Base-by-base conservation (phyloP, 2,888 invertebrate species). In the Drosophila macrospina region DNA sequence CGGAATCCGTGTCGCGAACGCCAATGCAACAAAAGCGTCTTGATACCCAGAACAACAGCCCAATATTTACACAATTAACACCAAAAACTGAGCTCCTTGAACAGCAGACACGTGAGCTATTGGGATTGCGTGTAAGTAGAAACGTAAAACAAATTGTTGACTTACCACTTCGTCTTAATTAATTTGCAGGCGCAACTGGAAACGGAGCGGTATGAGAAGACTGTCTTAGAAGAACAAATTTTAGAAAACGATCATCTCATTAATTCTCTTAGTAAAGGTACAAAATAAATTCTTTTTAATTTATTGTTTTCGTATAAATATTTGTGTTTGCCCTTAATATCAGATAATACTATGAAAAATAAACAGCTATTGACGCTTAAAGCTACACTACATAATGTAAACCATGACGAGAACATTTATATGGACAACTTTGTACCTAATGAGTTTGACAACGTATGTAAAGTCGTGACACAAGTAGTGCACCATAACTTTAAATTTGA, bases 201-300 rank as follows among this genome's bases (percentile, higher is more conserved):
- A 42, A 90, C 91, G 1, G 91, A 91, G 50, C 76, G 86, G 1
- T 92, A 92, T 73, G 92, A 92, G 20, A 91, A 89, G 32, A 82
- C 75, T 5, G 62, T 89, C 0, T 54, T 92, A 0, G 92, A 92
- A 63, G 76, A 89, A 8, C 89, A 91, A 72, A 73, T 91, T 0
- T 77, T 85, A 42, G 88, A 90, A 50, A 85, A 86, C 61, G 90
- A 91, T 26, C 85, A 88, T 4, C 74, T 57, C 0, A 78, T 86
- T 0, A 54, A 65, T 10, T 39, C 66, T 1, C 57, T 86, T 0
- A 55, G 11, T 11, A 68, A 47, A 55, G 80, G 85, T 85, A 57
- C 11, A 10, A 15, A 5, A 11, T n/a, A 1, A 0, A 11, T 20
- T 5, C 24, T 5, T 15, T 5, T 15, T 34, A n/a, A 4, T 4